A percentile compares a stretch with the other conserved stretches of the same genome.
phyloP scores from a whole-genome alignment of 2,888 invertebrate species.

The Tenthredo amoena region DNA sequence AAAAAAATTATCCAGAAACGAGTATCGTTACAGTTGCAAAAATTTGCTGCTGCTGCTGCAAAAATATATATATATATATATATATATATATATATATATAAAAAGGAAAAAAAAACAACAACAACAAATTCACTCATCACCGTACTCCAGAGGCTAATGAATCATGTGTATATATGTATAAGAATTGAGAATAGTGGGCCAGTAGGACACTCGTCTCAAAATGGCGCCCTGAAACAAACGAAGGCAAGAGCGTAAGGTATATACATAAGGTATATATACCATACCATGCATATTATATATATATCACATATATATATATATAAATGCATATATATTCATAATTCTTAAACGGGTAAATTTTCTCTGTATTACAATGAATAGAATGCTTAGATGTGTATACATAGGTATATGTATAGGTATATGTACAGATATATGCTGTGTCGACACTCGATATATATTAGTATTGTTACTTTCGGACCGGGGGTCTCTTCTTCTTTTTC shows the following conservation, averaged over 20 bases:
- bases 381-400: not conserved
- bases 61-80: no score
- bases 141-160: not conserved
- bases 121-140: not conserved
- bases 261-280: not conserved
- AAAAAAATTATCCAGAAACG: no score
- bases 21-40: no score
- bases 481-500: no score
- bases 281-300: not conserved
- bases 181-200: slow-evolving; percentile 52
- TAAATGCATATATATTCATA: not conserved
- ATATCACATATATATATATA: not conserved
- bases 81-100: no score
- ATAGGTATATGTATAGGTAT: not conserved
- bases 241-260: slow-evolving; percentile 2
- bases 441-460: no score
- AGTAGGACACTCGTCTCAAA: slow-evolving; percentile 44
- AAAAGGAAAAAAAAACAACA: no score
- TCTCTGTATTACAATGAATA: not conserved
- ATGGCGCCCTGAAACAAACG: slow-evolving; percentile 26
- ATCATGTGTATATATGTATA: not conserved
- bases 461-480: no score
- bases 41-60: no score
- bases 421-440: not conserved
- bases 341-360: not conserved